Percentiles rank a stretch among this genome's conserved stretches.
These are phyloP conservation scores for Euglossa dilemma DNA, from an alignment of 1,140 invertebrate genomes.

Conservation along the genomic window DNA sequence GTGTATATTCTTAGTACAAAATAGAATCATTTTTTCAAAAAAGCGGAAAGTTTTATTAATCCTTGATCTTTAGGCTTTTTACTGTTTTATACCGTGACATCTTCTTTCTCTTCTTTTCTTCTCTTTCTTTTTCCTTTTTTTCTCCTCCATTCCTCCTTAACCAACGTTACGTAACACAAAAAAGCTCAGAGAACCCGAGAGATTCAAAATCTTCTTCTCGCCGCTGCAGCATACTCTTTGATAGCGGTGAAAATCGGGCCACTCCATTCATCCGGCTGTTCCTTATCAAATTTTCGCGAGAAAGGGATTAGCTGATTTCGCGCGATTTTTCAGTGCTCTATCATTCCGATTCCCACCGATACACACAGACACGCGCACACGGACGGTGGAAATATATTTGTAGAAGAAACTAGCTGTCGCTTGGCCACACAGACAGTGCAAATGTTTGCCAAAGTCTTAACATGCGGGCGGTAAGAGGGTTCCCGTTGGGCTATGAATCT, in stretches of 20 bases:
- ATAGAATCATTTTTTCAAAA: too few species aligned
- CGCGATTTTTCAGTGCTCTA: background rate
- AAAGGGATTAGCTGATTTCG: constrained; percentile 25
- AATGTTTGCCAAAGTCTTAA: constrained; percentile 57
- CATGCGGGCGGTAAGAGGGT: constrained; percentile 24
- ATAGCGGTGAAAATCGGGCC: background rate
- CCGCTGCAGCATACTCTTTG: background rate
- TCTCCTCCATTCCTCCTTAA: too few species aligned
- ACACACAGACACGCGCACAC: background rate
- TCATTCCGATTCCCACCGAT: constrained; percentile 11
- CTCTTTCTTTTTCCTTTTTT: too few species aligned
- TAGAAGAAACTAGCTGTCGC: constrained; percentile 49
- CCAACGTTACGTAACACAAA: too few species aligned
- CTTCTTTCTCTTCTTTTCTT: too few species aligned
- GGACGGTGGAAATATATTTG: constrained; percentile 41
- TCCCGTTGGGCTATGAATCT: constrained; percentile 28
- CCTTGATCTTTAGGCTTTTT: too few species aligned
- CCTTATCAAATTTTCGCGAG: constrained; percentile 6
- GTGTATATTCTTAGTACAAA: too few species aligned
- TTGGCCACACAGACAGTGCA: constrained; percentile 46
- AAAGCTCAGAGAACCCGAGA: background rate
- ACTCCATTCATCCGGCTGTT: background rate
- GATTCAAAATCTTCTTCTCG: background rate
- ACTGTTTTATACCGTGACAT: too few species aligned
- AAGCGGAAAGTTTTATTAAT: too few species aligned